Base-by-base conservation (phyloP, 2,113 vertebrate species). In the Okapia johnstoni region DNA sequence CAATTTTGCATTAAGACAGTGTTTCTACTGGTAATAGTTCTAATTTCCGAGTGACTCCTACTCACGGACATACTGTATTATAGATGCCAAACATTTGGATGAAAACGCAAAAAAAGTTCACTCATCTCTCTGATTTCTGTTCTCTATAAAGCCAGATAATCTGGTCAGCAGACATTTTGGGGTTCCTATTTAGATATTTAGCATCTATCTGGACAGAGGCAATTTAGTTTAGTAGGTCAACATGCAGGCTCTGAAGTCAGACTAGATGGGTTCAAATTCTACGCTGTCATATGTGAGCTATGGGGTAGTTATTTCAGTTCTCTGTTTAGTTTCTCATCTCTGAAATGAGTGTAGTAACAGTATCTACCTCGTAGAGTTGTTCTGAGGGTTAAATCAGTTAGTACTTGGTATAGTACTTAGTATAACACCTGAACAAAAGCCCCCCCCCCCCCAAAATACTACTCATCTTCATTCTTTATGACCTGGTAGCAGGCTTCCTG, bases 1-100 rank as follows among this genome's bases (percentile, higher is more conserved):
- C 81, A 61, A 4, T 26, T 19, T 85, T 28, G 93, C 54, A 5
- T n/a, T 25, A 83, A 60, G 84, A 88, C 63, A 2, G 36, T 12
- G 63, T 86, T 92, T 96, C 90, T 94, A 0, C 43, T 7, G 61
- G 89, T 50, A 87, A 83, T 63, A 66, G 30, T 81, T 50, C 50
- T 77, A 5, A 48, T 58, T 95, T 84, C 86, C 7, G 4, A 87
- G 40, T 25, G 66, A 70, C 66, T 87, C 28, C 55, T 54, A 4
- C 70, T 88, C 81, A 3, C 0, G 55, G 96, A 60, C n/a, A 6
- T 52, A 43, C 13, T 17, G 0, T 96, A 63, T 95, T 94, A 60
- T 40, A 52, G 81, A 95, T 83, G 93, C 88, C 85, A 90, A 83
- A 97, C 95, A 93, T 95, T 92, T 94, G 97, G 96, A 79, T 73